These are phyloP conservation scores for Eupithecia vulgata DNA, from an alignment of 2,888 invertebrate genomes.

Conservation along the genomic window DNA sequence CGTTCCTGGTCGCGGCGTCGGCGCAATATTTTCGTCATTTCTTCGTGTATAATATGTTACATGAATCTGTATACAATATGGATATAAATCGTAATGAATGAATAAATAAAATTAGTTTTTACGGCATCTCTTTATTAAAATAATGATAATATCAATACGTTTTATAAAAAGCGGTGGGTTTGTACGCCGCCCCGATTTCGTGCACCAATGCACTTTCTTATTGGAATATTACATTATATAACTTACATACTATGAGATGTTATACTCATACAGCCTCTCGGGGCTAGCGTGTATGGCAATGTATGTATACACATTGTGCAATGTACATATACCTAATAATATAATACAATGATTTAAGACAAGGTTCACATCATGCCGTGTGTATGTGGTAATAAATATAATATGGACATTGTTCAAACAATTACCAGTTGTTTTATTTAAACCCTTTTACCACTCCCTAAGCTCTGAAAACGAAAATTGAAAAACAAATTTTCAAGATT, in stretches of 20 bases:
- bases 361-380: slow-evolving; percentile 96
- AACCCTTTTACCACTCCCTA: slow-evolving; percentile 23
- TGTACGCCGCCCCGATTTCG: slow-evolving; percentile 81
- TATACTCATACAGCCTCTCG: slow-evolving; percentile 84
- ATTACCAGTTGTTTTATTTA: slow-evolving; percentile 83
- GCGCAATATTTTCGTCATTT: slow-evolving; percentile 83
- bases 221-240: slow-evolving; percentile 85
- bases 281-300: slow-evolving; percentile 87
- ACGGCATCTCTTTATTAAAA: slow-evolving; percentile 84
- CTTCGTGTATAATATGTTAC: slow-evolving; percentile 87
- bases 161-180: slow-evolving; percentile 83
- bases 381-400: slow-evolving; percentile 94
- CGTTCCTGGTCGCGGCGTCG: slow-evolving; percentile 70
- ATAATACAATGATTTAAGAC: slow-evolving; percentile 90
- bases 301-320: slow-evolving; percentile 89
- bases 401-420: slow-evolving; percentile 95
- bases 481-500: not conserved
- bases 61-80: slow-evolving; percentile 86
- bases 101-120: slow-evolving; percentile 83
- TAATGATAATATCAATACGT: slow-evolving; percentile 83
- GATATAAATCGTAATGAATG: slow-evolving; percentile 83
- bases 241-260: slow-evolving; percentile 84
- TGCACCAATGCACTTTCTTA: slow-evolving; percentile 85
- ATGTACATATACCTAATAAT: slow-evolving; percentile 89
- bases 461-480: not conserved